Evolutionary conservation across 2,797 vertebrate species (phyloP), one percentile per base, ranked within the genome.

Genomic region (Diceros bicornis): DNA sequence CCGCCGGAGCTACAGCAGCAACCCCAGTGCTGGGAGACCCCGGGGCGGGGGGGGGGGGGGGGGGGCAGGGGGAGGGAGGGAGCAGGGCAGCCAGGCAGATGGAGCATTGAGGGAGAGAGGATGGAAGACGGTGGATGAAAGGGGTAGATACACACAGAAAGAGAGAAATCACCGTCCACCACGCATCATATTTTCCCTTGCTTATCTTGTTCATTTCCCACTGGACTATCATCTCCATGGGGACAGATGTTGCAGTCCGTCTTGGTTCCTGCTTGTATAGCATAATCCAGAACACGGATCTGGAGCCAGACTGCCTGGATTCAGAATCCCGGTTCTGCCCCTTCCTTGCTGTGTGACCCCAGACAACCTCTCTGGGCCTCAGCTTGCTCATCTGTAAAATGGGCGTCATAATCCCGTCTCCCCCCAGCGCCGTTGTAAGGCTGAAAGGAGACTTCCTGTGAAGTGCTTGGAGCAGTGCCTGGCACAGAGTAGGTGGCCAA

Each of bases 31-130:
- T 7, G 1, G 0, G 61, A 66, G 83, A 91, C 32, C 44, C 82
- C 32, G 4, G 11, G 23, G 0, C 5, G 11, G 29, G 0, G 3
- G 29, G n/a, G 10, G 20, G 17, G 13, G 61, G 27, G 47, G 29
- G 71, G 29, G 61, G 64, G 27, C 3, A 2, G n/a, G 47, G 41
- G 41, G 41, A 41, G 41, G 41, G 25, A 17, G 10, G 61, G 29
- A 52, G 34, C 47, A 32, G 71, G 29, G 61, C 32, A 29, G 64
- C 32, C 3, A 2, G n/a, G 47, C 44, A 20, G 50, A 2, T 4
- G n/a, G 44, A 52, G 11, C 9, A 32, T 13, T 50, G 8, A 7
- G 12, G 4, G 25, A 52, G 77, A 66, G 14, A 55, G 8, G 7
- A 59, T 18, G 16, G 92, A 47, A 83, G 85, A 27, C 23, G 4